These are phyloP conservation scores for Cryptocephalus primarius DNA, from an alignment of 2,888 invertebrate genomes.

Conservation along the genomic window DNA sequence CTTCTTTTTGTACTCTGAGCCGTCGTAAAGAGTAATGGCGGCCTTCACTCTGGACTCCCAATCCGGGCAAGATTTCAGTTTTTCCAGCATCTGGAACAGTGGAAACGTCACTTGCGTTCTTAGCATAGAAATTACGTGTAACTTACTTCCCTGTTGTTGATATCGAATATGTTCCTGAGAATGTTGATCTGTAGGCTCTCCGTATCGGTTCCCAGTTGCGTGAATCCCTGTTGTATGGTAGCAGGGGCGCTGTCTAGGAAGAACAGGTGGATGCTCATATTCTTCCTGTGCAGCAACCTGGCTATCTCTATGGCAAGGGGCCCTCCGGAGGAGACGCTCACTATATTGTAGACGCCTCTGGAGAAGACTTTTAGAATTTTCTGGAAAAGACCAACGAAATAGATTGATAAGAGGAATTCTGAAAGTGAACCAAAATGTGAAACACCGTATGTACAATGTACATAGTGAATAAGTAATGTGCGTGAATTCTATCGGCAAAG, in stretches of 20 bases:
- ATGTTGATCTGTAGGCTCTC: conserved; percentile 42
- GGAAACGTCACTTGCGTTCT: too few relatives aligned
- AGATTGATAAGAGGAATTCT: too few relatives aligned
- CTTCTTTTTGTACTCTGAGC: conserved; percentile 16
- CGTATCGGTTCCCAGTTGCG: conserved; percentile 34
- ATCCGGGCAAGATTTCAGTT: conserved; percentile 17
- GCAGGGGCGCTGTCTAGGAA: conserved; percentile 77
- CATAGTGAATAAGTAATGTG: too few relatives aligned
- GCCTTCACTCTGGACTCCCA: conserved; percentile 24
- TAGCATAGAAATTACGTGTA: neutral
- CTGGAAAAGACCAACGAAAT: conserved; percentile 34
- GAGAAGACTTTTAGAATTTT: conserved; percentile 48
- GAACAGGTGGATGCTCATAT: conserved; percentile 48
- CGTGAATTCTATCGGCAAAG: too few relatives aligned
- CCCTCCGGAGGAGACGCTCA: conserved; percentile 85
- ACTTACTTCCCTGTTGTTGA: conserved; percentile 30
- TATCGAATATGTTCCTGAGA: conserved; percentile 45
- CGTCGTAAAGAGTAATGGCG: conserved; percentile 19
- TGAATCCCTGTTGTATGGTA: conserved; percentile 47
- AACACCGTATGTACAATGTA: too few relatives aligned
- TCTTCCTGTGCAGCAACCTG: conserved; percentile 50
- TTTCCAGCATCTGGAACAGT: conserved; percentile 22
- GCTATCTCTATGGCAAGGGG: conserved; percentile 72
- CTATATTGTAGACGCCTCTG: conserved; percentile 57
- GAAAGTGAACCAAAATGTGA: too few relatives aligned